Evolutionary conservation across 2,888 invertebrate species (phyloP), one percentile per base, ranked within the genome.

Genomic region (Neoitamus cyanurus): DNA sequence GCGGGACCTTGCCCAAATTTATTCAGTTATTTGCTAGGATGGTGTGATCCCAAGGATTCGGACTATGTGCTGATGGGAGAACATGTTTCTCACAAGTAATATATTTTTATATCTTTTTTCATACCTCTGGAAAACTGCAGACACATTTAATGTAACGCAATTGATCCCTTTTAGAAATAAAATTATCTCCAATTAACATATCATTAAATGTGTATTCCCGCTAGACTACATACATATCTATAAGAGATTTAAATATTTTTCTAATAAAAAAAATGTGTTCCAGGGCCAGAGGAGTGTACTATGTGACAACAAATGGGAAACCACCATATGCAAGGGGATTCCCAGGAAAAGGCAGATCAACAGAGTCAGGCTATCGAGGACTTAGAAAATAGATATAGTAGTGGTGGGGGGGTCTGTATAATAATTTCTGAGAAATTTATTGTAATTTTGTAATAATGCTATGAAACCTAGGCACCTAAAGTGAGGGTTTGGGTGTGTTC

Each of bases 31-130:
- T 93, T 96, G 88, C 93, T 97, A 87, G 96, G 96, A 13, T 96
- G 96, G 94, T 97, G 97, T 90, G 94, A 94, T 88, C 96, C 97
- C 0, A 93, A 94, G 88, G 95, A 95, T 87, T 93, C 95, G 1
- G 95, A 97, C 72, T 96, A 96, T 90, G 95, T 96, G 69, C 92
- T 95, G 2, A 97, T 97, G 97, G 97, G 97, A 34, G 97, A 97
- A 91, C 95, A 97, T 90, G 93, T 96, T 7, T 93, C 94, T 34
- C 94, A 92, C 87, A 94, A 95, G 97, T 97, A 94, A 85, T 5
- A 25, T 37, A 7, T 13, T n/a, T 13, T 30, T 34, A 7, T 82
- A 84, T 68, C 31, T 5, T 58, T 58, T 20, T 4, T 20, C 13
- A n/a, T n/a, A n/a, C n/a, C n/a, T n/a, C n/a, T n/a, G n/a, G n/a